phyloP scores from a whole-genome alignment of 2,888 invertebrate genomes.

The Mesorhabditis spiculigera region DNA sequence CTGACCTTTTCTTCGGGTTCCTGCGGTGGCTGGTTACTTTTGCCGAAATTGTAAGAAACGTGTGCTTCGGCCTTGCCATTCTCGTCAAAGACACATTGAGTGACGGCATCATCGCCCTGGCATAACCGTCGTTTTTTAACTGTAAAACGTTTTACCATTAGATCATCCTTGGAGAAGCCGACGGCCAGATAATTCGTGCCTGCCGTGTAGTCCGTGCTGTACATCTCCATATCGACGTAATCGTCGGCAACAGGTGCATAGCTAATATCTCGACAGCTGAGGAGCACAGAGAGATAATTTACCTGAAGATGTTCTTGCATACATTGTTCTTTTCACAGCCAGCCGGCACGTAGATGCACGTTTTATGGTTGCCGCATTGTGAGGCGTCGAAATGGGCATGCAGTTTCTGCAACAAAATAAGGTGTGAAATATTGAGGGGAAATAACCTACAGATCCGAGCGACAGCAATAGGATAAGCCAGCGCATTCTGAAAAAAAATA shows the following conservation, averaged over 20 bases:
- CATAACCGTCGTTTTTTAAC: background rate
- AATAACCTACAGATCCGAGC: too few relatives aligned
- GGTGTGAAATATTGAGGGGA: too few relatives aligned
- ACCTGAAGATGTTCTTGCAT: background rate
- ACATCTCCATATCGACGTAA: conserved; percentile 17
- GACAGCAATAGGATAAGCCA: too few relatives aligned
- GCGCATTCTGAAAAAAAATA: too few relatives aligned
- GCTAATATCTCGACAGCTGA: conserved; percentile 1
- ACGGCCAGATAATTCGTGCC: conserved; percentile 19
- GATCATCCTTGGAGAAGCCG: conserved; percentile 18
- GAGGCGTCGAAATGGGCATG: conserved; percentile 14
- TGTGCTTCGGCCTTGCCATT: conserved; percentile 15
- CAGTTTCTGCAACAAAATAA: too few relatives aligned
- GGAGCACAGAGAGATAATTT: background rate
- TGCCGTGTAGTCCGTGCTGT: conserved; percentile 14
- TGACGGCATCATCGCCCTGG: conserved; percentile 19
- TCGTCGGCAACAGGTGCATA: conserved; percentile 9
- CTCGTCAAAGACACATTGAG: conserved; percentile 15
- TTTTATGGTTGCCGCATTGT: conserved; percentile 13
- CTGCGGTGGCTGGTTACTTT: conserved; percentile 15
- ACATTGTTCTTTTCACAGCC: conserved; percentile 17
- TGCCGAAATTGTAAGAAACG: conserved; percentile 18
- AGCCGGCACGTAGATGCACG: conserved; percentile 18
- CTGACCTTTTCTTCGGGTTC: conserved; percentile 13
- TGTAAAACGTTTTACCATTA: conserved; percentile 12